These are phyloP conservation scores for Serranus cabrilla DNA, from an alignment of 2,797 vertebrate species.

Conservation along the genomic window DNA sequence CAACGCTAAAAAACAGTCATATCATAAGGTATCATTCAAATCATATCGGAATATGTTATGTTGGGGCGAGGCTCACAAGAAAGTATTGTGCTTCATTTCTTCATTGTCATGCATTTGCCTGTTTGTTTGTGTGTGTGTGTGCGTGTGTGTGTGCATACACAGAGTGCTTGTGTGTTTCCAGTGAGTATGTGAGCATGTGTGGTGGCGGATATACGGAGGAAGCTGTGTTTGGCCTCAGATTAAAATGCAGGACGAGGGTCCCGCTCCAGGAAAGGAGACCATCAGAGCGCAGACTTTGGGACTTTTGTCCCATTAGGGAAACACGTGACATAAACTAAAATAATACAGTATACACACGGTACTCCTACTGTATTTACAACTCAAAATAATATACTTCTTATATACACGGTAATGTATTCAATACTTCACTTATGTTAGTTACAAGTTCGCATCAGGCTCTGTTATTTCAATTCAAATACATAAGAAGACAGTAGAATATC, in stretches of 20 bases:
- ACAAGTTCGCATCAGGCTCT: too few species aligned
- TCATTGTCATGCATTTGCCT: neutral
- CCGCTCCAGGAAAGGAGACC: conserved; percentile 74
- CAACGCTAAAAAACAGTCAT: too few species aligned
- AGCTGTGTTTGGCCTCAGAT: conserved; percentile 84
- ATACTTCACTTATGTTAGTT: too few species aligned
- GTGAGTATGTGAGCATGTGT: conserved; percentile 55
- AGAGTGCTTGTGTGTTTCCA: conserved; percentile 39
- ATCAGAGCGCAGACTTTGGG: conserved; percentile 56
- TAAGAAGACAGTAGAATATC: too few species aligned
- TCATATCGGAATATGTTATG: too few species aligned
- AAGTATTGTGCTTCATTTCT: neutral
- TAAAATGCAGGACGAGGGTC: conserved; percentile 79
- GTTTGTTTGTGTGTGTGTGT: conserved; percentile 13
- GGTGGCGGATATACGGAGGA: conserved; percentile 77
- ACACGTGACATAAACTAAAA: conserved; percentile 37
- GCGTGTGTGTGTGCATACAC: conserved; percentile 12
- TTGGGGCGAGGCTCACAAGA: neutral
- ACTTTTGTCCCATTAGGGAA: conserved; percentile 61
- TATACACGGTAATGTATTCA: neutral
- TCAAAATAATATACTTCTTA: neutral
- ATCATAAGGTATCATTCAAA: too few species aligned
- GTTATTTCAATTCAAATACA: neutral
- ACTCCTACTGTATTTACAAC: neutral
- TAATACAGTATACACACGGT: neutral